Conservation (phyloP, 1,140 invertebrate species). For the Lepeophtheirus salmonis region DNA sequence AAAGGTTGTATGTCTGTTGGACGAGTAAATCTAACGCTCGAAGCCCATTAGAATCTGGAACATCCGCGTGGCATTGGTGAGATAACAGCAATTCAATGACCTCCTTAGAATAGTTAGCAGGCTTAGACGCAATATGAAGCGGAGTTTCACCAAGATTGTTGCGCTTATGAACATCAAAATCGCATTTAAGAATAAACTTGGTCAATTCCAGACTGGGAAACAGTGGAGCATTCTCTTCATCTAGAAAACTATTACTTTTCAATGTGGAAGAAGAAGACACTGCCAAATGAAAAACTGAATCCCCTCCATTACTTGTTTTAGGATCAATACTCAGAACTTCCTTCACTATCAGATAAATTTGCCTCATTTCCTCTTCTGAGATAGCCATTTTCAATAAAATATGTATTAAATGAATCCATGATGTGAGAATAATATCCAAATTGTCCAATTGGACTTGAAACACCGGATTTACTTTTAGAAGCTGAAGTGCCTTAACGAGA, state of each 20-base stretch:
- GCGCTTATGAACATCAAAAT: slow-evolving; percentile 22
- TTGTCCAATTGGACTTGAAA: slow-evolving; percentile 24
- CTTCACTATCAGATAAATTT: slow-evolving; percentile 20
- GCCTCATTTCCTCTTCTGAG: slow-evolving; percentile 19
- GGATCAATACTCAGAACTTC: slow-evolving; percentile 21
- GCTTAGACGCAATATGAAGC: slow-evolving; percentile 22
- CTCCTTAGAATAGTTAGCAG: slow-evolving; percentile 21
- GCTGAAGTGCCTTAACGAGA: slow-evolving; percentile 22
- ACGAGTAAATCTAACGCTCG: slow-evolving; percentile 22
- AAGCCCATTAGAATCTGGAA: slow-evolving; percentile 22
- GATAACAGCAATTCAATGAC: slow-evolving; percentile 21
- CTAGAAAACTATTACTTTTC: slow-evolving; percentile 23
- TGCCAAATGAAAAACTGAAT: slow-evolving; percentile 24
- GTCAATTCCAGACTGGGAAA: slow-evolving; percentile 23
- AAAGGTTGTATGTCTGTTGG: slow-evolving; percentile 20
- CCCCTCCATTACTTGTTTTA: slow-evolving; percentile 21
- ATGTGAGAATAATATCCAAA: slow-evolving; percentile 24
- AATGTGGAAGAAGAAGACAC: slow-evolving; percentile 23
- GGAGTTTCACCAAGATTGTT: slow-evolving; percentile 23
- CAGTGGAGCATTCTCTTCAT: slow-evolving; percentile 20
- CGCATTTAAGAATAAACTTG: slow-evolving; percentile 22
- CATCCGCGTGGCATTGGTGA: slow-evolving; percentile 24
- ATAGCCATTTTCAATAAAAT: slow-evolving; percentile 22
- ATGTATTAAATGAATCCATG: slow-evolving; percentile 23
- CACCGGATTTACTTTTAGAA: slow-evolving; percentile 21